Evolutionary conservation across 2,113 vertebrate genomes (phyloP).

Genomic region (Motacilla tschutschensis): DNA sequence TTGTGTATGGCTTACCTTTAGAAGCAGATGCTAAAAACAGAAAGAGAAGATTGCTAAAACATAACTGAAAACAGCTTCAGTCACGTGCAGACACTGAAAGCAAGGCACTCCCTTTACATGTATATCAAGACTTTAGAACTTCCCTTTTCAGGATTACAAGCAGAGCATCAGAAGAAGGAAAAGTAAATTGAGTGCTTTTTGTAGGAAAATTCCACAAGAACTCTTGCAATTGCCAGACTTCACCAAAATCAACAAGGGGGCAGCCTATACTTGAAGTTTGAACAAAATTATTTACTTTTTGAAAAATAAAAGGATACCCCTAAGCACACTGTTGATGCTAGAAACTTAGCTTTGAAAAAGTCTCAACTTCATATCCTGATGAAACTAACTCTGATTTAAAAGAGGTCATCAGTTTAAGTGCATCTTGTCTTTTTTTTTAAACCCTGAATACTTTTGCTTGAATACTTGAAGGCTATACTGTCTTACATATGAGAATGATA

Average conservation of each 20-base stretch:
- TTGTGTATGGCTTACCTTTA: background rate
- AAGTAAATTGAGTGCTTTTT: background rate
- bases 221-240: conserved; percentile 18
- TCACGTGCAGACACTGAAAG: background rate
- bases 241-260: conserved; percentile 36
- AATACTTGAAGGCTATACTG: background rate
- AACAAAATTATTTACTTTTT: background rate
- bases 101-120: background rate
- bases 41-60: background rate
- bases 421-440: background rate
- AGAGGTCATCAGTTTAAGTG: background rate
- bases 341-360: background rate
- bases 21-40: background rate
- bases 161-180: background rate
- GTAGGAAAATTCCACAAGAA: conserved; percentile 7
- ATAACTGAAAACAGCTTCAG: background rate
- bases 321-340: background rate
- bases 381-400: background rate
- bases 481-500: background rate
- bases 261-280: conserved; percentile 21
- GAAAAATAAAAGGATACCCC: background rate
- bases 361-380: background rate
- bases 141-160: background rate
- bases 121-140: background rate
- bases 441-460: background rate